Evolutionary conservation across 2,888 invertebrate species (phyloP), one percentile per base, ranked within the genome.

Genomic region (Spicauda simplicius): DNA sequence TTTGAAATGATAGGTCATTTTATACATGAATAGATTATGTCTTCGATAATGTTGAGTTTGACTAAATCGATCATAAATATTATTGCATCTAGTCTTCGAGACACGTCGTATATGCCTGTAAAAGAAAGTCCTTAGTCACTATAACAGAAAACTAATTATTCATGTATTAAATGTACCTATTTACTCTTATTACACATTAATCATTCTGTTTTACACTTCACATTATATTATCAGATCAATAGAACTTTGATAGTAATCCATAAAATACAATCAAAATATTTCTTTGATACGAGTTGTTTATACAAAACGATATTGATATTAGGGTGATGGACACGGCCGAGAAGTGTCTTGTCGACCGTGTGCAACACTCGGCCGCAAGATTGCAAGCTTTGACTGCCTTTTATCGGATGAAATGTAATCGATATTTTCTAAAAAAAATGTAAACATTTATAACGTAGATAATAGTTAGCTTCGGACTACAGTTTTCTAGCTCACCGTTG

Each of bases 381-480:
- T 80, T 77, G 81, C 74, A 86, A 85, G 88, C 90, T 90, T 88
- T 77, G 82, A 88, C 87, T 84, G 90, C 90, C 89, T 88, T 83
- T 83, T 80, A 82, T 78, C 79, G 81, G 81, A 86, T 81, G 83
- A 83, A 84, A 81, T 86, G 77, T 77, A 86, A 86, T 89, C 86
- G 83, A 87, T 90, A 90, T 90, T 91, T 91, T 91, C 90, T 90
- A 91, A 90, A 85, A 53, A 86, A 82, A 83, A 25, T 80, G 77
- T 89, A 85, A 88, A 88, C 83, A 82, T 90, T 88, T 86, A 84
- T 82, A 81, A 80, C 74, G 86, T 90, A 90, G 91, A 82, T 77
- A 79, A 82, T 91, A 91, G 87, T 85, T 87, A 90, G 91, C 91
- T 92, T 92, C 85, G 81, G 81, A 86, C 85, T 82, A 81, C 77